These are phyloP conservation scores for Ostrea edulis DNA, from an alignment of 1,140 invertebrate species.

Conservation along the genomic window DNA sequence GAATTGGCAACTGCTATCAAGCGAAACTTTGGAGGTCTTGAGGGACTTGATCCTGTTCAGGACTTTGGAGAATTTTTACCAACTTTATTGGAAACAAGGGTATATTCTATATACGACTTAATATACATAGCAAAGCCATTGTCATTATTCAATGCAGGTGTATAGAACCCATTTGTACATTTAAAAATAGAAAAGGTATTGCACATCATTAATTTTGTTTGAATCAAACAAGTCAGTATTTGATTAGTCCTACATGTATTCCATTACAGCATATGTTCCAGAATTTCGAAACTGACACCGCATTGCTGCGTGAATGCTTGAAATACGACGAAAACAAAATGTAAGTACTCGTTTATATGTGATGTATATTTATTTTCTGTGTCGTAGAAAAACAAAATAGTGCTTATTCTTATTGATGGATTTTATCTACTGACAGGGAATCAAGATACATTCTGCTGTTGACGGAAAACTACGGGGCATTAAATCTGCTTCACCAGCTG, in stretches of 20 bases:
- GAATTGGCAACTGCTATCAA: slow-evolving; percentile 68
- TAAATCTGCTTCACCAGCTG: slow-evolving; percentile 72
- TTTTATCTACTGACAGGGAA: slow-evolving; percentile 63
- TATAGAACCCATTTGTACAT: too few species aligned
- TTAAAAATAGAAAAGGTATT: not conserved
- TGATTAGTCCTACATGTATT: too few species aligned
- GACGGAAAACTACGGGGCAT: slow-evolving; percentile 75
- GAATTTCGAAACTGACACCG: slow-evolving; percentile 41
- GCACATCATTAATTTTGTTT: not conserved
- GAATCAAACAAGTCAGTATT: too few species aligned
- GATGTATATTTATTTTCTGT: too few species aligned
- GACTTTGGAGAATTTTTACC: slow-evolving; percentile 60
- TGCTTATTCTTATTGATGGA: not conserved
- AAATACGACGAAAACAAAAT: slow-evolving; percentile 8
- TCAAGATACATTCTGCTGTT: slow-evolving; percentile 75
- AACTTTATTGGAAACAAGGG: not conserved
- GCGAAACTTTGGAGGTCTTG: slow-evolving; percentile 75
- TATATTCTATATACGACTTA: not conserved
- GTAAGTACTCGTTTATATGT: not conserved
- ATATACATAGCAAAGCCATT: too few species aligned
- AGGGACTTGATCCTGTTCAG: slow-evolving; percentile 66
- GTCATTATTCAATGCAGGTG: too few species aligned
- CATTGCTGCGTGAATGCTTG: slow-evolving; percentile 51
- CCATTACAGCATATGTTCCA: not conserved
- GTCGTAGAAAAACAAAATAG: too few species aligned